Evolutionary conservation across 1,140 invertebrate genomes (phyloP).

Genomic region (Lysiphlebus fabarum): DNA sequence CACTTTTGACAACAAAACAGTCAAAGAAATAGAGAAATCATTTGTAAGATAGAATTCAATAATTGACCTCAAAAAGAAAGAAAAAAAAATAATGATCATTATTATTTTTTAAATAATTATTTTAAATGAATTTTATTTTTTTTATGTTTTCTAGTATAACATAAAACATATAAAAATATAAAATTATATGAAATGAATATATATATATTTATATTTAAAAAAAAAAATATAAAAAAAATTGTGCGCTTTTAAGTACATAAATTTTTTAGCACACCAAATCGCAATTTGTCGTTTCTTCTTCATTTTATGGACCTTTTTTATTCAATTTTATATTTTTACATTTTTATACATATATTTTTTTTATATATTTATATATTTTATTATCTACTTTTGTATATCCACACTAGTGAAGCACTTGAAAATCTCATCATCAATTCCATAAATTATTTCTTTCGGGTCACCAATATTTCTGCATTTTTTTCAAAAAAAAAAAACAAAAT

Average conservation of each 20-base stretch:
- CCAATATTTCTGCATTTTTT: conserved; percentile 18
- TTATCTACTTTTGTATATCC: conserved; percentile 4
- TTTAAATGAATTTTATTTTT: too few species aligned
- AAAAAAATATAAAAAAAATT: too few species aligned
- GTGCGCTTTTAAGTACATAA: conserved; percentile 17
- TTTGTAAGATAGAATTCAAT: too few species aligned
- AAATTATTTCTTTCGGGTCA: conserved; percentile 22
- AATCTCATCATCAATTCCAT: conserved; percentile 18
- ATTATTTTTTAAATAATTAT: too few species aligned
- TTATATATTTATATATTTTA: background rate
- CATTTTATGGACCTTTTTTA: background rate
- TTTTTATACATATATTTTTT: conserved; percentile 1
- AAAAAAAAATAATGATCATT: too few species aligned
- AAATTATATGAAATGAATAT: too few species aligned
- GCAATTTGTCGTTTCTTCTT: conserved; percentile 17
- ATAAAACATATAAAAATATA: too few species aligned
- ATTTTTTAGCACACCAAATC: conserved; percentile 20
- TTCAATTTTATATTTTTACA: conserved; percentile 1
- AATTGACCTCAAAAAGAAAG: too few species aligned
- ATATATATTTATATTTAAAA: too few species aligned
- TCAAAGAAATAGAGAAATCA: too few species aligned
- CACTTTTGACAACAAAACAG: too few species aligned
- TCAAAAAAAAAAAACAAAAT: conserved; percentile 6
- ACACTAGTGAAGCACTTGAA: conserved; percentile 11
- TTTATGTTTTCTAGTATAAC: too few species aligned